Evolutionary conservation across 2,113 vertebrate genomes (phyloP).

Genomic region (Pungitius pungitius): DNA sequence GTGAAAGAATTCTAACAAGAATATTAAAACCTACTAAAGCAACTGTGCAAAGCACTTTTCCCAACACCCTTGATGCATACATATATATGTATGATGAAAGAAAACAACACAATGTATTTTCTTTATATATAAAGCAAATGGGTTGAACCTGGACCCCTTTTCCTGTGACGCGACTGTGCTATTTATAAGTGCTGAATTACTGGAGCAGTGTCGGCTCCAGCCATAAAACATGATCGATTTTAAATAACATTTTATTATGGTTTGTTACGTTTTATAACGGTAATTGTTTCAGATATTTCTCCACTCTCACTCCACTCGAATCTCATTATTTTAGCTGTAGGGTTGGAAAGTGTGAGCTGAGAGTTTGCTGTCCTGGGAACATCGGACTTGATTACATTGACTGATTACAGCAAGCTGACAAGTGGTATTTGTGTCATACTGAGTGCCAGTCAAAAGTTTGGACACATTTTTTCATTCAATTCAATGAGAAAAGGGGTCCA

Average conservation of each 20-base stretch:
- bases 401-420: not conserved
- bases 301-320: not conserved
- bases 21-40: slow-evolving; percentile 16
- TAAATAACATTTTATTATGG: not conserved
- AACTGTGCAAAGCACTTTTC: slow-evolving; percentile 44
- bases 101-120: not conserved
- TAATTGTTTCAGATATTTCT: not conserved
- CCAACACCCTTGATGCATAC: slow-evolving; percentile 17
- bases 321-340: not conserved
- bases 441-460: too few species aligned
- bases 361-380: too few species aligned
- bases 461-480: too few species aligned
- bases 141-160: too few species aligned
- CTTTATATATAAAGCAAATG: not conserved
- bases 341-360: too few species aligned
- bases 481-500: too few species aligned
- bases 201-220: not conserved
- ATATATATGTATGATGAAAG: not conserved
- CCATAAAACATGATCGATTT: not conserved
- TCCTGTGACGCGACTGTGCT: too few species aligned
- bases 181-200: not conserved
- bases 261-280: not conserved
- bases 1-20: not conserved
- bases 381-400: too few species aligned
- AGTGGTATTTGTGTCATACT: not conserved